A percentile compares a stretch with the other conserved stretches of the same genome.
Evolutionary conservation across 1,140 invertebrate genomes (phyloP).

Genomic region (Hetaerina americana): DNA sequence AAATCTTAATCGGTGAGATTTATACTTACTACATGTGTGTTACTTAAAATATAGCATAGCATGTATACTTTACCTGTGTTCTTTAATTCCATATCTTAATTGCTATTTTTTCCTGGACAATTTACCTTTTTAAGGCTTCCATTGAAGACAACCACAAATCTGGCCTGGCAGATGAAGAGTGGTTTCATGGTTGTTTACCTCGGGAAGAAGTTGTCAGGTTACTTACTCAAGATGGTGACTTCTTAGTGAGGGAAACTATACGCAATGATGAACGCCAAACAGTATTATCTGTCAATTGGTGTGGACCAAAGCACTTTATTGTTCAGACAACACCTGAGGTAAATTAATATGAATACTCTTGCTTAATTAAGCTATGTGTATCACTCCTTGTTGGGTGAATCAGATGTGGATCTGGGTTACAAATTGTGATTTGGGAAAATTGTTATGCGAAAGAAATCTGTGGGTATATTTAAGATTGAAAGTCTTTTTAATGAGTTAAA

Average conservation of each 20-base stretch:
- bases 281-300: constrained; percentile 90
- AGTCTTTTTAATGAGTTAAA: too few relatives aligned
- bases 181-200: constrained; percentile 95
- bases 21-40: too few relatives aligned
- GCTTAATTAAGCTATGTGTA: too few relatives aligned
- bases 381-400: too few relatives aligned
- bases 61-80: background rate
- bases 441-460: too few relatives aligned
- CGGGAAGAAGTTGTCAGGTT: constrained; percentile 89
- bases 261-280: constrained; percentile 84
- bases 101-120: constrained; percentile 1
- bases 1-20: too few relatives aligned
- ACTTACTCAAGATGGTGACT: constrained; percentile 80
- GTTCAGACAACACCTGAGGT: constrained; percentile 87
- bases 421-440: too few relatives aligned
- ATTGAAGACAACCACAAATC: background rate
- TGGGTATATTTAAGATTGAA: too few relatives aligned
- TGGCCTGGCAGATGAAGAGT: constrained; percentile 72
- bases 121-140: background rate
- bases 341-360: constrained; percentile 17
- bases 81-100: too few relatives aligned
- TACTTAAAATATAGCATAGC: too few relatives aligned
- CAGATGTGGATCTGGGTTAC: too few relatives aligned
- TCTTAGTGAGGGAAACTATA: constrained; percentile 87
- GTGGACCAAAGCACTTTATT: constrained; percentile 86